Base-by-base conservation (phyloP, 1,140 invertebrate genomes). In the Thalassaphorura encarpata region DNA sequence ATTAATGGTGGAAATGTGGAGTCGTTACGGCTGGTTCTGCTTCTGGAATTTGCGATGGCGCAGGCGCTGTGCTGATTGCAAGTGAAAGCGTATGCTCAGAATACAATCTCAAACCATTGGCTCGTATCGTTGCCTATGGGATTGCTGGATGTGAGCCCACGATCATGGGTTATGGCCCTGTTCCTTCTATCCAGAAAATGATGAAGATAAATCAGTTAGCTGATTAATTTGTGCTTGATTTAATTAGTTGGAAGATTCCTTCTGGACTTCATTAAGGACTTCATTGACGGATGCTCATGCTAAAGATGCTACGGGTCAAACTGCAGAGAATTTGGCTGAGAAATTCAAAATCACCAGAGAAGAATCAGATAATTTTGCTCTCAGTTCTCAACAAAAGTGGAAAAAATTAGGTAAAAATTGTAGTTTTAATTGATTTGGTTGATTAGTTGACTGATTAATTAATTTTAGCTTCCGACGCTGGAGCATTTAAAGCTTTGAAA, bases 1-100 rank as follows among this genome's bases (percentile, higher is more conserved):
- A n/a, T n/a, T n/a, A n/a, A n/a, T n/a, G n/a, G n/a, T n/a, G 97
- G 72, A 95, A 98, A 73, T 82, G 90, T 62, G 96, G 96, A 6
- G 78, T 89, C 6, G 93, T 98, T 3, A 97, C 91, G 43, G 95
- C 96, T 56, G 96, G 91, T 45, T 85, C 87, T 67, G 91, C 96
- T 18, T 56, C 53, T 2, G 58, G 55, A 28, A 60, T 99, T 47
- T 92, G 88, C 73, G 96, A 99, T 76, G 96, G 96, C 27, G 95
- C 94, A 26, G 89, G 83, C 31, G 85, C 89, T 52, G 73, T 99
- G 3, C 76, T 99, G 31, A 67, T 98, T 45, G 92, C 92, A 13
- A 89, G 82, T 66, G 95, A 97, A 74, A 86, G 85, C 66, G 89
- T 90, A 27, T 73, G 90, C 0, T 85, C 85, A 66, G 71, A 85